Percentiles rank a stretch among this genome's conserved stretches.
phyloP scores from a whole-genome alignment of 2,888 invertebrate species.

The Ormyrus thymus region DNA sequence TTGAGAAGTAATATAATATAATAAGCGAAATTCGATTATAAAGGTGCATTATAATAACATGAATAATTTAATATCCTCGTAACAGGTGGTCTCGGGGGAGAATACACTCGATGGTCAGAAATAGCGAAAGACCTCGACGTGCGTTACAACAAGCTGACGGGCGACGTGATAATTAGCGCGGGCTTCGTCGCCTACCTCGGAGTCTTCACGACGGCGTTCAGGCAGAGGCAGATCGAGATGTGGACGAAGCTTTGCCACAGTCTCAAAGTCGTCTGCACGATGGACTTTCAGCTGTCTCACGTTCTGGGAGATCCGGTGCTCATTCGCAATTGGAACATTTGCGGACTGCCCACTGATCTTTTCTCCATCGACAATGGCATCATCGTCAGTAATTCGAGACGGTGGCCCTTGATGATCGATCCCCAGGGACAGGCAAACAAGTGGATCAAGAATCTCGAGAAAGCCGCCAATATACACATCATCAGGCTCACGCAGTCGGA shows the following conservation, averaged over 20 bases:
- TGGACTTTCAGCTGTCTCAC: conserved; percentile 85
- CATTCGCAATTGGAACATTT: conserved; percentile 93
- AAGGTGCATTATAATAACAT: too few relatives aligned
- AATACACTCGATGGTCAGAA: conserved; percentile 90
- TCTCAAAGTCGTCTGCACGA: conserved; percentile 85
- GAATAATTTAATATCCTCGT: too few relatives aligned
- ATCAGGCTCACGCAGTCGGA: conserved; percentile 88
- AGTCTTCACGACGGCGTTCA: conserved; percentile 87
- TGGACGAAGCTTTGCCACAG: conserved; percentile 86
- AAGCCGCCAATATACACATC: conserved; percentile 85
- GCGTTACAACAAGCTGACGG: conserved; percentile 84
- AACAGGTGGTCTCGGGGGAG: conserved; percentile 87
- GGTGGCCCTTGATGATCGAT: conserved; percentile 97
- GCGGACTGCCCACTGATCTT: conserved; percentile 90
- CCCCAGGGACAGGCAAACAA: conserved; percentile 96
- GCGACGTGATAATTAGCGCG: conserved; percentile 90
- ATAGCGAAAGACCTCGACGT: conserved; percentile 84
- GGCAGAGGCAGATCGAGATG: conserved; percentile 81
- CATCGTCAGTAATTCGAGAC: conserved; percentile 90
- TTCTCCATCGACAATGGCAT: conserved; percentile 95
- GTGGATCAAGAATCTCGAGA: conserved; percentile 96
- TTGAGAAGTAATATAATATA: too few relatives aligned
- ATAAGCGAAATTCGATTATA: too few relatives aligned
- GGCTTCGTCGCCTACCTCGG: conserved; percentile 95
- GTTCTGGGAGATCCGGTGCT: conserved; percentile 91